Percentiles rank a stretch among this genome's conserved stretches.
Evolutionary conservation across 2,888 invertebrate genomes (phyloP).

Genomic region (Cabera pusaria): DNA sequence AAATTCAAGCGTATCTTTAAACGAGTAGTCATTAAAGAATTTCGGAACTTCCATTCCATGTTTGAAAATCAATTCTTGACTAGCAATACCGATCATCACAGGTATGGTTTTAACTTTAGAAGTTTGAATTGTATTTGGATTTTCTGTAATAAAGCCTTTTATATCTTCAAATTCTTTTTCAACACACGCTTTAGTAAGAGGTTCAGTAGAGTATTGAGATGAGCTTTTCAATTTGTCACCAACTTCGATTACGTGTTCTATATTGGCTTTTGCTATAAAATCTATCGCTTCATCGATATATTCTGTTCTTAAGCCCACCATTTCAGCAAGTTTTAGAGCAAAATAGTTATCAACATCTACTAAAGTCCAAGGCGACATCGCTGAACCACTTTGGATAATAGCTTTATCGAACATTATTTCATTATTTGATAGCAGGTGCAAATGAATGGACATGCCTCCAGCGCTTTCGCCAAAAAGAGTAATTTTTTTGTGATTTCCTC

Average conservation of each 20-base stretch:
- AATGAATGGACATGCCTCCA: conserved; percentile 28
- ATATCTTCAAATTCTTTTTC: conserved; percentile 23
- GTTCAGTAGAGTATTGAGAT: conserved; percentile 8
- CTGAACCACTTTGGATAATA: conserved; percentile 33
- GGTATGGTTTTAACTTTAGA: conserved; percentile 16
- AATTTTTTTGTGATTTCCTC: conserved; percentile 30
- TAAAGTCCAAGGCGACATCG: conserved; percentile 17
- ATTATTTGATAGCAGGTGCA: conserved; percentile 34
- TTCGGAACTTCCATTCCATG: conserved; percentile 3
- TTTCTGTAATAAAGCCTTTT: conserved; percentile 23
- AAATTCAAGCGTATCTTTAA: conserved; percentile 20
- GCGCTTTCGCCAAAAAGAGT: not conserved
- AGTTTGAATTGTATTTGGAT: conserved; percentile 28
- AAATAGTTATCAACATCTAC: conserved; percentile 16
- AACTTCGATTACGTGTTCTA: conserved; percentile 18
- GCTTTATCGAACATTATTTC: conserved; percentile 38
- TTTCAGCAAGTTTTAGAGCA: conserved; percentile 23
- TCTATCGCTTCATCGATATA: conserved; percentile 20
- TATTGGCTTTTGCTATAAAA: conserved; percentile 23
- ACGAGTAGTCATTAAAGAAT: conserved; percentile 17
- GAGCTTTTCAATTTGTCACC: conserved; percentile 7
- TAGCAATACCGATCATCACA: conserved; percentile 26
- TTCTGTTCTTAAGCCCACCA: conserved; percentile 22
- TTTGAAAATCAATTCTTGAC: conserved; percentile 26
- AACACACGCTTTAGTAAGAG: conserved; percentile 27